Evolutionary conservation across 2,797 vertebrate genomes (phyloP).

Genomic region (Pseudochirops corinnae): DNA sequence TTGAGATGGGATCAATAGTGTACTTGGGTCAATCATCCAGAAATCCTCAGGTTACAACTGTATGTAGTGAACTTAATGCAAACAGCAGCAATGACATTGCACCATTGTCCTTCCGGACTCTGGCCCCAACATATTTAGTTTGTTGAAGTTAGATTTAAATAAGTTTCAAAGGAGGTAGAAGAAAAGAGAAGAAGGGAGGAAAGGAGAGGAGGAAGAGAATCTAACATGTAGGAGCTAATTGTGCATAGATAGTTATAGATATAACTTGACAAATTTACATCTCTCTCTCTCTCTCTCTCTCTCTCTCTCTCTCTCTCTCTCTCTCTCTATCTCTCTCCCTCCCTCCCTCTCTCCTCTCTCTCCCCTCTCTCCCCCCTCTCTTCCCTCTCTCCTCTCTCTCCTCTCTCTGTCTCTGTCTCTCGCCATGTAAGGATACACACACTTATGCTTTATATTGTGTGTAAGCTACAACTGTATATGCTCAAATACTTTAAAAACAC

Average conservation of each 20-base stretch:
- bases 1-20: neutral
- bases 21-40: neutral
- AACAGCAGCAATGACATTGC: neutral
- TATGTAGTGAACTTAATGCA: neutral
- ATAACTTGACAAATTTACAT: neutral
- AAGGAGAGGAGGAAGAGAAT: neutral
- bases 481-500: neutral
- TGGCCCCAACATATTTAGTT: neutral
- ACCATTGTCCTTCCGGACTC: neutral
- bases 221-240: neutral
- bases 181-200: neutral
- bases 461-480: neutral
- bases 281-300: neutral
- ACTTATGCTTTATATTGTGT: neutral
- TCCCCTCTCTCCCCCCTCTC: no score
- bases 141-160: neutral
- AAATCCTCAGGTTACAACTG: neutral
- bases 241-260: neutral
- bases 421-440: neutral
- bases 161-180: neutral
- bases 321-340: no score
- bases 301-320: neutral
- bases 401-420: no score
- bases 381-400: no score
- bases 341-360: no score